These are phyloP conservation scores for Sturnira hondurensis DNA, from an alignment of 2,113 vertebrate species.

Conservation along the genomic window DNA sequence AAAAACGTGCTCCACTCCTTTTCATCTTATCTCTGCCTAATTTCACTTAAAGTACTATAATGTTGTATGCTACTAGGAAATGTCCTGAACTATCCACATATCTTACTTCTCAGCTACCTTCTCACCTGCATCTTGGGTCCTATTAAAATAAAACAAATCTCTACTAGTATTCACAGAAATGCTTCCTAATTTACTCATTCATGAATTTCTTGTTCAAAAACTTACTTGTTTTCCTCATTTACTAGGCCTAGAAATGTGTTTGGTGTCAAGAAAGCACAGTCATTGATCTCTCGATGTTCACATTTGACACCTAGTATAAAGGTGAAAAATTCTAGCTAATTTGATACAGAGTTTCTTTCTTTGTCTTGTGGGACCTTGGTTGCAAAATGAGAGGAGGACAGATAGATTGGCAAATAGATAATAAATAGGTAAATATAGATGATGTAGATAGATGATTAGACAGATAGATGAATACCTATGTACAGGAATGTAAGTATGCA, in stretches of 20 bases:
- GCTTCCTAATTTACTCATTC: background rate
- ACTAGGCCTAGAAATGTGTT: background rate
- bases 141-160: background rate
- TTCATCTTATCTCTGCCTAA: background rate
- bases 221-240: background rate
- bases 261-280: background rate
- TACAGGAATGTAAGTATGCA: background rate
- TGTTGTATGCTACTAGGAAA: background rate
- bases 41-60: background rate
- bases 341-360: background rate
- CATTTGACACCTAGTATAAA: background rate
- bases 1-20: background rate
- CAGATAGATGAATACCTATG: background rate
- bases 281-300: background rate
- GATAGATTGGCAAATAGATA: background rate
- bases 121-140: background rate
- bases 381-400: background rate
- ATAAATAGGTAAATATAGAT: no score
- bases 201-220: background rate
- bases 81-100: background rate
- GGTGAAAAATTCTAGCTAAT: background rate
- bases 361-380: background rate
- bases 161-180: background rate
- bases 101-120: background rate
- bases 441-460: background rate